phyloP scores from a whole-genome alignment of 1,140 invertebrate species.

The Hetaerina americana region DNA sequence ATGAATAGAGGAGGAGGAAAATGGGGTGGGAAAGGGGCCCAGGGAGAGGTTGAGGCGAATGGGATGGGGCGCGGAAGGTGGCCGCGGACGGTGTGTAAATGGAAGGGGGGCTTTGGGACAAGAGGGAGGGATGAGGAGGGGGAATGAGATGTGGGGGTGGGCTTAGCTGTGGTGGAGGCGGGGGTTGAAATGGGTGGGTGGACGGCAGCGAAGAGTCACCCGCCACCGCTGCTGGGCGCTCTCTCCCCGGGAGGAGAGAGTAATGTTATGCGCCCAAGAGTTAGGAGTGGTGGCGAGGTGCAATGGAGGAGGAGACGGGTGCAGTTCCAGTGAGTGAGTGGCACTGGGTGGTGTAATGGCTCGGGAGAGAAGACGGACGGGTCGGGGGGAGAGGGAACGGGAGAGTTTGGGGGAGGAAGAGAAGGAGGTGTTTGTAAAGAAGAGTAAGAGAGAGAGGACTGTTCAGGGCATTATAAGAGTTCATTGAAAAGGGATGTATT shows the following conservation, averaged over 20 bases:
- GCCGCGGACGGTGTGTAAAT: no score
- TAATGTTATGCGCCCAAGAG: constrained; percentile 9
- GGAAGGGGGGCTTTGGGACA: no score
- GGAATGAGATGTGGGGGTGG: no score
- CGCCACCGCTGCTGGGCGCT: constrained; percentile 22
- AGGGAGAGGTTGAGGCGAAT: neutral
- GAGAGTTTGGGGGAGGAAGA: neutral
- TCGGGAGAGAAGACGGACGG: neutral
- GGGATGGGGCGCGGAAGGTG: neutral
- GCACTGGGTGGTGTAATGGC: no score
- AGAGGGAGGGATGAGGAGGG: no score
- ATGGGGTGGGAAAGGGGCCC: neutral
- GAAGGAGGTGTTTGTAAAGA: neutral
- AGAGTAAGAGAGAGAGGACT: neutral
- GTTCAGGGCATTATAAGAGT: neutral
- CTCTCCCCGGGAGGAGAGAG: constrained; percentile 6
- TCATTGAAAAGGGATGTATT: neutral
- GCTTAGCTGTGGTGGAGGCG: no score
- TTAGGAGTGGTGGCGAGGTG: neutral
- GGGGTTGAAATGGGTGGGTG: no score
- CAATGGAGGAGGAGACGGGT: neutral
- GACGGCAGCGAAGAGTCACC: no score
- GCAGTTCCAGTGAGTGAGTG: no score
- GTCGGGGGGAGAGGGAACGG: neutral
- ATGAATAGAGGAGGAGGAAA: neutral